Evolutionary conservation across 2,888 invertebrate species (phyloP).

Genomic region (Chaetogeoica ovagalla): DNA sequence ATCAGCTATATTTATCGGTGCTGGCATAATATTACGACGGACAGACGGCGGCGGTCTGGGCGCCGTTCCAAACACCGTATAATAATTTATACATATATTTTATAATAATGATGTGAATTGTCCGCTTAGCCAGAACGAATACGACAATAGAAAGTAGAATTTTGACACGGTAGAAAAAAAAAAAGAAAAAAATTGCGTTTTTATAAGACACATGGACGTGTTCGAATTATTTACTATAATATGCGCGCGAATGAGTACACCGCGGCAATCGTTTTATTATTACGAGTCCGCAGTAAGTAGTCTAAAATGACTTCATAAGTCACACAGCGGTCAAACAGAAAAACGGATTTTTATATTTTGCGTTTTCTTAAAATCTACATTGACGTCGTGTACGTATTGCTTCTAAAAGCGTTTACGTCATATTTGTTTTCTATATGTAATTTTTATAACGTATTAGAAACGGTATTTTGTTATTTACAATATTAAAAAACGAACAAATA

Average conservation of each 20-base stretch:
- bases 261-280: neutral
- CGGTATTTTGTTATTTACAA: no score
- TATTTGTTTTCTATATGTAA: no score
- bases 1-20: no score
- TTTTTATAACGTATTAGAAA: no score
- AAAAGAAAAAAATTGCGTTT: constrained; percentile 37
- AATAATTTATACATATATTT: neutral
- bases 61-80: constrained; percentile 28
- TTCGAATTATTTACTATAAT: constrained; percentile 9
- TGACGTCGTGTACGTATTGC: no score
- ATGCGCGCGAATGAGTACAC: neutral
- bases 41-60: neutral
- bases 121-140: neutral
- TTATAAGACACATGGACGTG: constrained; percentile 34
- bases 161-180: constrained; percentile 19
- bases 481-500: no score
- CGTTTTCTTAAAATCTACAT: no score
- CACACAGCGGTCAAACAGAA: no score
- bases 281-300: neutral
- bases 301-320: no score
- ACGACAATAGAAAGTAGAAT: constrained; percentile 42
- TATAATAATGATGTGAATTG: neutral
- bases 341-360: no score
- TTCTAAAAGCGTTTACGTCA: no score
- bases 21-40: no score